Conservation (phyloP, 2,113 vertebrate genomes). For the Microtus montanus region DNA sequence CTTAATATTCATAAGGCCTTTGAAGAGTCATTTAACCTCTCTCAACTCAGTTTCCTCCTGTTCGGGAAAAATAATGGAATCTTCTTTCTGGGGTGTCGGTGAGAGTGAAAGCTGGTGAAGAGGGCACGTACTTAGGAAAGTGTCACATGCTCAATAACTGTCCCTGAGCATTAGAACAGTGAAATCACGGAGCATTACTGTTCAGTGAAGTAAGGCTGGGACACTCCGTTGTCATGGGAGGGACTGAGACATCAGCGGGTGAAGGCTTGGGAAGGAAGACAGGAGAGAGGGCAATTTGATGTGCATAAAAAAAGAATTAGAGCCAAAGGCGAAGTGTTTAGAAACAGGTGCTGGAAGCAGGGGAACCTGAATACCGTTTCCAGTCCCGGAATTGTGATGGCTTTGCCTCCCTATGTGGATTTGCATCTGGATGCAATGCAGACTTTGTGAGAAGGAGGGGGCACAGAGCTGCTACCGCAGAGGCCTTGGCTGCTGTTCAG, state of each 20-base stretch:
- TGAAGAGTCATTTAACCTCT: background rate
- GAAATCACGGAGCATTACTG: background rate
- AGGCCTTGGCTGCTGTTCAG: conserved; percentile 65
- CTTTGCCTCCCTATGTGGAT: conserved; percentile 62
- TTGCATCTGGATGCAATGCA: conserved; percentile 78
- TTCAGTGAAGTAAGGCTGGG: background rate
- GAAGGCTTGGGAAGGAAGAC: background rate
- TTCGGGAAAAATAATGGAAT: background rate
- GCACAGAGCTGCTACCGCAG: conserved; percentile 12
- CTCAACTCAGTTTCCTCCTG: background rate
- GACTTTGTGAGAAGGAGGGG: conserved; percentile 59
- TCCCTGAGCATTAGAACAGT: background rate
- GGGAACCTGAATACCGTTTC: conserved; percentile 14
- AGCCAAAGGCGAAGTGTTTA: conserved; percentile 30
- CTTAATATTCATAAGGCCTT: background rate
- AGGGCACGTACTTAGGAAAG: background rate
- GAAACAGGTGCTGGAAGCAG: conserved; percentile 54
- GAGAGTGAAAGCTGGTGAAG: background rate
- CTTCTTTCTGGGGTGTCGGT: background rate
- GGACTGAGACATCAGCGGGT: background rate
- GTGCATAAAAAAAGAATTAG: conserved; percentile 22
- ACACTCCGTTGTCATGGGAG: background rate
- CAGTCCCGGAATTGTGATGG: background rate
- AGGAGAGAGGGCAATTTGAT: background rate
- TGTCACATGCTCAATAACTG: background rate